Evolutionary conservation across 2,113 vertebrate species (phyloP).

Genomic region (Spheniscus mendiculus): DNA sequence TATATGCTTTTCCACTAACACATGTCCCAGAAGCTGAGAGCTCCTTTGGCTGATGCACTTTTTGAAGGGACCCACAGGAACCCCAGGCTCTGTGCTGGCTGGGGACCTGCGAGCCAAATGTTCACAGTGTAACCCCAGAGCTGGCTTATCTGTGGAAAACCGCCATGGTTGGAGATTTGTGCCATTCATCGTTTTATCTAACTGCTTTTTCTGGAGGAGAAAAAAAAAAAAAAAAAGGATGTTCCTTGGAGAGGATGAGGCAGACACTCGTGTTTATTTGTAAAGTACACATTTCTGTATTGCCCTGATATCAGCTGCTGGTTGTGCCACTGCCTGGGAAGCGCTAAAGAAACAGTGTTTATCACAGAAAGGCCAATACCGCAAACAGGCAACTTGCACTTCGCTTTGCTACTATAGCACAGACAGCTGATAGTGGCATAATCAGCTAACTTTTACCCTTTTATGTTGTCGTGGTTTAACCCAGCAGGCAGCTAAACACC

Average conservation of each 20-base stretch:
- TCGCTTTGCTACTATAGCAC: background rate
- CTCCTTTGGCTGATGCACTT: background rate
- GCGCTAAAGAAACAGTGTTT: accelerated
- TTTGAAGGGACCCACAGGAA: accelerated
- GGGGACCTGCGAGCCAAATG: background rate
- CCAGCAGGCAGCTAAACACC: background rate
- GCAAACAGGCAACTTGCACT: background rate
- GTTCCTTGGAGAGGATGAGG: background rate
- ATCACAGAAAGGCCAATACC: accelerated
- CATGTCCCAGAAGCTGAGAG: background rate
- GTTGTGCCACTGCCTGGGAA: background rate
- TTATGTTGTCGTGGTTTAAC: background rate
- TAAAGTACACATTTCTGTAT: accelerated
- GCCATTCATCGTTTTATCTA: background rate
- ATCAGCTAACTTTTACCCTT: background rate
- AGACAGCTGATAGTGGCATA: background rate
- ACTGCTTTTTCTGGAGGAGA: background rate
- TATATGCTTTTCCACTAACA: accelerated
- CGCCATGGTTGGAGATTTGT: background rate
- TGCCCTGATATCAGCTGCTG: background rate
- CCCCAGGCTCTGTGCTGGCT: background rate
- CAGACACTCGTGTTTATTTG: accelerated
- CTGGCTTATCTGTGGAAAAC: background rate
- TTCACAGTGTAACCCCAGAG: too few relatives aligned
- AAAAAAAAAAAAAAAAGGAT: accelerated